A percentile compares a stretch with the other conserved stretches of the same genome.
Evolutionary conservation across 2,113 vertebrate species (phyloP).

Genomic region (Canis aureus): DNA sequence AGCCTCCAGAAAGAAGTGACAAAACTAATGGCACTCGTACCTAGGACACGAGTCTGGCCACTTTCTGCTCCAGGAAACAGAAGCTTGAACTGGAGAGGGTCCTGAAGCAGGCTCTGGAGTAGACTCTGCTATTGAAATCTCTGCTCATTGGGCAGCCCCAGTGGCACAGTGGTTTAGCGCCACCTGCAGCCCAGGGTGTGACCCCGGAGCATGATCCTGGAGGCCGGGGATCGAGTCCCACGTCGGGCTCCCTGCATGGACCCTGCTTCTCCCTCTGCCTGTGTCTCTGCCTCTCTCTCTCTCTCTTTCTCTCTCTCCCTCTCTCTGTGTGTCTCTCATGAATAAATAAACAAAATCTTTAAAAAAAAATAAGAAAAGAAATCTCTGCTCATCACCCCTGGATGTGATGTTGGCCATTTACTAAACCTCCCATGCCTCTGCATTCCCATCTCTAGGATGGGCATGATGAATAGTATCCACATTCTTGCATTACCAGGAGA

Average conservation of each 20-base stretch:
- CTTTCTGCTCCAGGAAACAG: neutral
- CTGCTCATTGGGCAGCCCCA: neutral
- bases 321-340: too few species aligned
- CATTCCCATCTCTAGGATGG: neutral
- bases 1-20: neutral
- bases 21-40: accelerated
- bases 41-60: neutral
- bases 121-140: neutral
- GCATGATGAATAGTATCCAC: neutral
- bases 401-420: neutral
- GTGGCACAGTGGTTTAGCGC: too few species aligned
- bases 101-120: neutral
- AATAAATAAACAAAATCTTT: too few species aligned
- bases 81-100: neutral
- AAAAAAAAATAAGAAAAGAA: too few species aligned
- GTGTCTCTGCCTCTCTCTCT: too few species aligned
- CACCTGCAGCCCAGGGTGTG: too few species aligned
- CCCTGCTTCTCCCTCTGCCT: too few species aligned
- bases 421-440: neutral
- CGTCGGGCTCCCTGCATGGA: too few species aligned
- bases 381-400: neutral
- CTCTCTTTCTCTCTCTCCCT: too few species aligned
- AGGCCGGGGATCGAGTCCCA: too few species aligned
- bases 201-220: too few species aligned
- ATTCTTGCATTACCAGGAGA: neutral